Evolutionary conservation across 2,797 vertebrate species (phyloP).

Genomic region (Macropodus opercularis): DNA sequence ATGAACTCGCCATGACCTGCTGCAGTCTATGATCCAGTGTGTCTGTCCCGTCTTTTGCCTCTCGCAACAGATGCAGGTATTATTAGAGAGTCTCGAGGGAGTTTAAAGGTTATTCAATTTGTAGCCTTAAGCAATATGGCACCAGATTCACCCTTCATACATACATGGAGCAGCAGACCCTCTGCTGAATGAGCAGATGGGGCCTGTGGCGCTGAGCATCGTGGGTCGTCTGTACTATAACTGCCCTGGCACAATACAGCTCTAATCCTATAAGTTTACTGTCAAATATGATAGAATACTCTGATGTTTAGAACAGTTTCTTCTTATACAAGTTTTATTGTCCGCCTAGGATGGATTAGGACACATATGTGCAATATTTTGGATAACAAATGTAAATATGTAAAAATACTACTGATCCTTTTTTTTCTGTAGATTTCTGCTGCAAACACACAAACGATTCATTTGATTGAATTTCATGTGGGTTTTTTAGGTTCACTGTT

Average conservation of each 20-base stretch:
- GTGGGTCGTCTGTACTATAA: slow-evolving; percentile 21
- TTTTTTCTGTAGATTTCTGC: slow-evolving; percentile 15
- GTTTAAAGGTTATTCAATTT: slow-evolving; percentile 76
- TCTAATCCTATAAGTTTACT: slow-evolving; percentile 45
- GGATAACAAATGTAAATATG: too few species aligned
- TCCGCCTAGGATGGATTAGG: too few species aligned
- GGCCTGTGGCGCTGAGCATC: slow-evolving; percentile 43
- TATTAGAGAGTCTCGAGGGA: slow-evolving; percentile 64
- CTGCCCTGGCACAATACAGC: slow-evolving; percentile 33
- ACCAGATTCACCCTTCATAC: slow-evolving; percentile 57
- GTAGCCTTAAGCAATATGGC: slow-evolving; percentile 75
- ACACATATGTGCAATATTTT: too few species aligned
- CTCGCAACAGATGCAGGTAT: slow-evolving; percentile 74
- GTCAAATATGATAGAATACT: slow-evolving; percentile 44
- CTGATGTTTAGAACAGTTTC: too few species aligned
- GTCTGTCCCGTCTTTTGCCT: slow-evolving; percentile 48
- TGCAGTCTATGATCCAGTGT: slow-evolving; percentile 33
- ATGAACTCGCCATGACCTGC: slow-evolving; percentile 62
- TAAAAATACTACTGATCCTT: slow-evolving; percentile 17
- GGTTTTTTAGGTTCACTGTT: too few species aligned
- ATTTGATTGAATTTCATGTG: slow-evolving; percentile 27
- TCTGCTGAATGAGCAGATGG: slow-evolving; percentile 68
- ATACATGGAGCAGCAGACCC: slow-evolving; percentile 57
- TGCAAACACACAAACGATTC: slow-evolving; percentile 18
- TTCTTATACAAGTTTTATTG: too few species aligned